Evolutionary conservation across 2,888 invertebrate species (phyloP).

Genomic region (Calephelis perditalis): DNA sequence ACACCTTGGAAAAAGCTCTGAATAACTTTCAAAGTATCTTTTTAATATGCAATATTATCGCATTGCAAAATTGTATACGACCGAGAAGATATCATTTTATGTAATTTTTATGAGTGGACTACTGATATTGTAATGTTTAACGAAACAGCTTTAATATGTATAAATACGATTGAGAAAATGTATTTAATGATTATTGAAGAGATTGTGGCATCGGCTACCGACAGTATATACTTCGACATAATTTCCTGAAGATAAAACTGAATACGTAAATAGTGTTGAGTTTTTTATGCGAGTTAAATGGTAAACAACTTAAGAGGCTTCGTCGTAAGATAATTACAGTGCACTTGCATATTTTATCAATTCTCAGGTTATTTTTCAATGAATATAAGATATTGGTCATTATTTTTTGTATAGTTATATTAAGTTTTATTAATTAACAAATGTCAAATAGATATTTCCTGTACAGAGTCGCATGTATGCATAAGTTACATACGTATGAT

Average conservation of each 20-base stretch:
- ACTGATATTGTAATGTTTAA: slow-evolving; percentile 12
- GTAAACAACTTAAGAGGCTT: too few species aligned
- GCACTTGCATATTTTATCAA: too few species aligned
- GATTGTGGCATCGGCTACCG: slow-evolving; percentile 4
- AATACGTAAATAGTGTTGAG: neutral
- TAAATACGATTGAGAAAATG: slow-evolving; percentile 8
- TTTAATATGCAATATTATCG: slow-evolving; percentile 4
- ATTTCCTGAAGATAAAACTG: slow-evolving; percentile 1
- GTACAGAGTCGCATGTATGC: too few species aligned
- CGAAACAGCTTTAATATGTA: slow-evolving; percentile 2
- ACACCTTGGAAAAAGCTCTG: too few species aligned
- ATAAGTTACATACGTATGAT: too few species aligned
- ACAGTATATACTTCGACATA: neutral
- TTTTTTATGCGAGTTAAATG: neutral
- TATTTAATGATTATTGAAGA: slow-evolving; percentile 7
- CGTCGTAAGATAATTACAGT: too few species aligned
- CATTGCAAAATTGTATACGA: slow-evolving; percentile 7
- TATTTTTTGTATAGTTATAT: too few species aligned
- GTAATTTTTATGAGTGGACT: slow-evolving; percentile 2
- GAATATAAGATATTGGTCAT: too few species aligned
- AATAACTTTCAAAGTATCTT: neutral
- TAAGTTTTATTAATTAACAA: too few species aligned
- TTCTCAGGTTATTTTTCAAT: too few species aligned
- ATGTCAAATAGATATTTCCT: too few species aligned
- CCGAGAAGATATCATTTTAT: slow-evolving; percentile 1